A percentile compares a stretch with the other conserved stretches of the same genome.
phyloP scores from a whole-genome alignment of 2,113 vertebrate species.

The Psophia crepitans region DNA sequence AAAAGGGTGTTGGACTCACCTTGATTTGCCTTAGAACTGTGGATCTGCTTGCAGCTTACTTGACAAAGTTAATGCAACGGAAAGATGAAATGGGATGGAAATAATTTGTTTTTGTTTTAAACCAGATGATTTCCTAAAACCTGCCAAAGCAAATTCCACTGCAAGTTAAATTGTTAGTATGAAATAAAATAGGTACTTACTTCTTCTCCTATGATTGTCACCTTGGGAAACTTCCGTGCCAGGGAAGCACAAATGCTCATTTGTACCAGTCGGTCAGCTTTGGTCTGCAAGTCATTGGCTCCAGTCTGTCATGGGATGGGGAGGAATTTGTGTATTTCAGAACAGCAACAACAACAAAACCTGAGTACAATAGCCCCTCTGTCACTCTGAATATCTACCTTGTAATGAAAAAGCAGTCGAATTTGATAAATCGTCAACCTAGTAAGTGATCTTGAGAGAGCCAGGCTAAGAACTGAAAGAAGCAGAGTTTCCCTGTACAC shows the following conservation, averaged over 20 bases:
- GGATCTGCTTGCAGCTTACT: background rate
- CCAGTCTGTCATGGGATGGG: conserved; percentile 75
- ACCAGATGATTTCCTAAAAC: background rate
- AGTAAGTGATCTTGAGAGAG: background rate
- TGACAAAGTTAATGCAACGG: background rate
- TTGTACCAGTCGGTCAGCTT: conserved; percentile 91
- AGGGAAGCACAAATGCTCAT: conserved; percentile 93
- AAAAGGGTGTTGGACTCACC: background rate
- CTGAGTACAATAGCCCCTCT: background rate
- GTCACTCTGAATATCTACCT: background rate
- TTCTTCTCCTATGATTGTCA: conserved; percentile 97
- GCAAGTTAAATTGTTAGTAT: background rate
- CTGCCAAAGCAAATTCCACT: background rate
- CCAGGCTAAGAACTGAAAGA: background rate
- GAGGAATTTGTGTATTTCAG: background rate
- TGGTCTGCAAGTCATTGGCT: conserved; percentile 90
- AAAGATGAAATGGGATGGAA: background rate
- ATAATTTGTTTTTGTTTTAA: background rate
- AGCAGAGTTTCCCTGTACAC: background rate
- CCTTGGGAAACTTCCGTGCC: conserved; percentile 84
- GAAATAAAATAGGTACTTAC: conserved; percentile 63
- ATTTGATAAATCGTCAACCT: background rate
- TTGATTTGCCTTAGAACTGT: background rate
- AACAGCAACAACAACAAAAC: background rate
- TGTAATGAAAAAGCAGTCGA: background rate